Evolutionary conservation across 2,113 vertebrate genomes (phyloP).

Genomic region (Apeltes quadracus): DNA sequence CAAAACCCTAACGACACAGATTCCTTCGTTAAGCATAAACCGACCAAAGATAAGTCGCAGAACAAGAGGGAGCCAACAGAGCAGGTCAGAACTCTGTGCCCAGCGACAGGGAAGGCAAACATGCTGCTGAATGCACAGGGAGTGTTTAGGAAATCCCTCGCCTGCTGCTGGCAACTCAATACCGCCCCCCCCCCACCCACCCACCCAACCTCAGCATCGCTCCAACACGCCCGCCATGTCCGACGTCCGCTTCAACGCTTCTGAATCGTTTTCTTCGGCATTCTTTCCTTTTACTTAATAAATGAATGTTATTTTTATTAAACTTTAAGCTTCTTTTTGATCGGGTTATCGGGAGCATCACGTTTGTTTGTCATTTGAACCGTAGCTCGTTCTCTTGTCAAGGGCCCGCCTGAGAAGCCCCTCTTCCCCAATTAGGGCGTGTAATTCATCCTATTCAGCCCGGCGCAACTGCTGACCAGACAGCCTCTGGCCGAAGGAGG

Average conservation of each 20-base stretch:
- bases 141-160: not conserved
- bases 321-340: not conserved
- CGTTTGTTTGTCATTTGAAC: constrained; percentile 37
- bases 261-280: not conserved
- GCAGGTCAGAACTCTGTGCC: not conserved
- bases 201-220: not conserved
- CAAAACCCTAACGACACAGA: not conserved
- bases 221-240: not conserved
- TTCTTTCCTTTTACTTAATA: no score
- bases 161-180: not conserved
- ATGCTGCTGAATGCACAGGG: not conserved
- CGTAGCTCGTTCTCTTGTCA: constrained; percentile 27
- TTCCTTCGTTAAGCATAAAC: not conserved
- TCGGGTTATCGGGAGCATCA: not conserved
- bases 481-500: constrained; percentile 39
- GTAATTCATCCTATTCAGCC: constrained; percentile 53
- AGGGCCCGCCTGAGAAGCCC: constrained; percentile 5
- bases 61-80: not conserved
- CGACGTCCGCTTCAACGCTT: not conserved
- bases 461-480: constrained; percentile 43
- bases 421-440: constrained; percentile 49
- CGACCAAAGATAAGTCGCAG: not conserved
- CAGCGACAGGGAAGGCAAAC: not conserved
- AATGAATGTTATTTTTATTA: no score
- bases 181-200: not conserved